These are phyloP conservation scores for Myrmecobius fasciatus DNA, from an alignment of 2,113 vertebrate species.

Conservation along the genomic window DNA sequence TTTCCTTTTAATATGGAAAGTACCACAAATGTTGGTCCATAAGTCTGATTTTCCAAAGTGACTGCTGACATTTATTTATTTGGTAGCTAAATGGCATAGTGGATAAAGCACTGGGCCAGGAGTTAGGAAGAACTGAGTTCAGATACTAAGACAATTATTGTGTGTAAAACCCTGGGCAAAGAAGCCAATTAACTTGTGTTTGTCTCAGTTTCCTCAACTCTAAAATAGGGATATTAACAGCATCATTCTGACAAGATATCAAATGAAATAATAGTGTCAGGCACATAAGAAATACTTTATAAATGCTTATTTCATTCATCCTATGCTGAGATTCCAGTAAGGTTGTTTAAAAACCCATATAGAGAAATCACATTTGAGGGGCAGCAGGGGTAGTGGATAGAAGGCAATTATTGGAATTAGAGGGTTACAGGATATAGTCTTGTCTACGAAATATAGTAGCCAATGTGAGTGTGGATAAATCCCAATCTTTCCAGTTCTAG, in stretches of 20 bases:
- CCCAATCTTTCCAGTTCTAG: not conserved
- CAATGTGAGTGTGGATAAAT: not conserved
- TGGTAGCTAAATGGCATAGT: not conserved
- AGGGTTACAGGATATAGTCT: not conserved
- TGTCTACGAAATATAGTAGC: not conserved
- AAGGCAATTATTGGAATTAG: not conserved
- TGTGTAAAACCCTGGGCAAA: not conserved
- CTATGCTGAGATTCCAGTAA: not conserved
- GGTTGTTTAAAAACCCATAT: not conserved
- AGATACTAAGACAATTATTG: not conserved
- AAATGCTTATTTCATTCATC: not conserved
- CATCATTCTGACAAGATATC: not conserved
- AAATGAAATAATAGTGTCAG: not conserved
- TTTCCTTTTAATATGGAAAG: not conserved
- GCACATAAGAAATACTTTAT: not conserved
- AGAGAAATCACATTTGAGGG: not conserved
- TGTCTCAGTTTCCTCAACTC: not conserved
- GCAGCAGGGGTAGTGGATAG: not conserved
- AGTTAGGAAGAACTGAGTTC: not conserved
- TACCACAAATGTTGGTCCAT: not conserved
- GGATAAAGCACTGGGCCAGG: not conserved
- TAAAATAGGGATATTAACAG: not conserved
- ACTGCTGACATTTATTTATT: not conserved
- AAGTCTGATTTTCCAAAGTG: not conserved
- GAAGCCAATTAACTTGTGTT: not conserved